Base-by-base conservation (phyloP, 2,113 vertebrate genomes). In the Dunckerocampus dactyliophorus region DNA sequence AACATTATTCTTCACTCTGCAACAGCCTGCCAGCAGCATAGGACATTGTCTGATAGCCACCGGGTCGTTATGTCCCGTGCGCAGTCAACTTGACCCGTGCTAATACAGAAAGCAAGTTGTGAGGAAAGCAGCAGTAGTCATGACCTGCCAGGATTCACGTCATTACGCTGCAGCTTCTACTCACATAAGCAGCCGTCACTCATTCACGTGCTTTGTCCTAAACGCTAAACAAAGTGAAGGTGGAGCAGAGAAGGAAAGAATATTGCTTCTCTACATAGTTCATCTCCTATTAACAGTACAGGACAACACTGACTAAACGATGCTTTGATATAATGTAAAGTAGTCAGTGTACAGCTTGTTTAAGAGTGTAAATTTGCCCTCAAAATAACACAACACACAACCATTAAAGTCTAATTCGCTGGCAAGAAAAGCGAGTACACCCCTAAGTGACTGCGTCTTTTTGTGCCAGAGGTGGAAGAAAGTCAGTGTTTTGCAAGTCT, bases 1-100 rank as follows among this genome's bases (percentile, higher is more conserved):
- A 28, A 3, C 13, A 60, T 61, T 55, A 43, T 56, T 71, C 9
- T 65, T 63, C 58, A 48, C 11, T 39, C 34, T 19, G 3, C 11
- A 39, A 42, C 22, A 16, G 20, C 21, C 21, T 24, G 34, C 16
- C 24, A 4, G 9, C 8, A 37, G 52, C 4, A 3, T n/a, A 10
- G 22, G 31, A 34, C 2, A 1, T 21, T 50, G 20, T 56, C 37
- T n/a, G 9, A 13, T 37, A 13, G 31, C 31, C 2, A 3, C 37
- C 13, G 8, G 12, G 31, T 39, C 34, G 6, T 54, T 34, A 54
- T 39, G 53, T 42, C 16, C 28, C 31, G 16, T 37, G 8, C 28
- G 11, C 53, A 42, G 53, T 39, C 53, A 56, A 20, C 53, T 39
- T 17, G 17, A 54, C 52, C 28, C 37, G 12, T 11, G 52, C 31